Conservation (phyloP, 2,888 invertebrate genomes). For the Diabrotica balteata region DNA sequence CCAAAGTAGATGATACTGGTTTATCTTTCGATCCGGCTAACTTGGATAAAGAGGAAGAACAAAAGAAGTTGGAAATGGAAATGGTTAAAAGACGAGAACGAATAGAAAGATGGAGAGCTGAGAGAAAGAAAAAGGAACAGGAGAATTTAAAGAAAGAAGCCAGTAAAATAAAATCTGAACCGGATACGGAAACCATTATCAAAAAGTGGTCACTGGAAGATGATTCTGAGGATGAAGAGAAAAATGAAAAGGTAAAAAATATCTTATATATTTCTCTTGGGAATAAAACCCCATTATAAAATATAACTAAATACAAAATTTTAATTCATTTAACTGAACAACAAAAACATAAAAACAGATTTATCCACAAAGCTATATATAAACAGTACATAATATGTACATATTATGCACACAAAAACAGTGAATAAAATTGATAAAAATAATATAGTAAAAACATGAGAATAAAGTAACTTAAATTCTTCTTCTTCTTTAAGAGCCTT, state of each 20-base stretch:
- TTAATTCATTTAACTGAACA: too few relatives aligned
- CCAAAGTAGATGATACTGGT: conserved; percentile 66
- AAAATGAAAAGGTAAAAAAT: conserved; percentile 43
- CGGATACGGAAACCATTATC: conserved; percentile 55
- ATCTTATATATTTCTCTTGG: too few relatives aligned
- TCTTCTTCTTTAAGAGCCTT: too few relatives aligned
- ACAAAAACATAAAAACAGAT: too few relatives aligned
- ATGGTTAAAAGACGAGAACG: conserved; percentile 96
- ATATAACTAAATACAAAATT: too few relatives aligned
- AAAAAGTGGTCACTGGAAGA: conserved; percentile 95
- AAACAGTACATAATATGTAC: too few relatives aligned
- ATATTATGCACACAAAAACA: too few relatives aligned
- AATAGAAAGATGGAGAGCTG: conserved; percentile 95
- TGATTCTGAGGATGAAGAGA: conserved; percentile 91
- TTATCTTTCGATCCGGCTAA: conserved; percentile 76
- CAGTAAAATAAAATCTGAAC: conserved; percentile 72
- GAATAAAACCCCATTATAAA: too few relatives aligned
- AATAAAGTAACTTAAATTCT: too few relatives aligned
- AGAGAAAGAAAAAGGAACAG: conserved; percentile 86
- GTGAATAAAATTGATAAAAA: too few relatives aligned
- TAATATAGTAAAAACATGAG: too few relatives aligned
- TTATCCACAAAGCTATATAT: too few relatives aligned
- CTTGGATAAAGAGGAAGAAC: conserved; percentile 88
- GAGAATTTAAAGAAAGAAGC: conserved; percentile 81
- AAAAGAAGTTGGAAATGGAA: conserved; percentile 87